phyloP scores from a whole-genome alignment of 2,797 vertebrate species.

The Leptodactylus fallax region DNA sequence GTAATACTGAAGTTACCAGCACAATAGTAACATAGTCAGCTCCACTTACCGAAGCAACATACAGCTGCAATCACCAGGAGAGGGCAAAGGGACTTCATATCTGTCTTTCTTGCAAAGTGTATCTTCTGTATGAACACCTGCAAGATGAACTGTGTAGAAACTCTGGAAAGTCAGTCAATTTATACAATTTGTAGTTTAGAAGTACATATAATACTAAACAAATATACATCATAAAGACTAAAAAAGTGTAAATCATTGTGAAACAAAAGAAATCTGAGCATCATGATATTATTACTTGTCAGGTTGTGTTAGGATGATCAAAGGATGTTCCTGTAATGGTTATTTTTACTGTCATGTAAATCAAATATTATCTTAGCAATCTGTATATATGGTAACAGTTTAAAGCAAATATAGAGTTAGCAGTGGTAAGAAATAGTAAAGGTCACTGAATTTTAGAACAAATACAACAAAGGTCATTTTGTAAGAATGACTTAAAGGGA shows the following conservation, averaged over 20 bases:
- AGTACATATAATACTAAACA: constrained; percentile 14
- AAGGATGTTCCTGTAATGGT: constrained; percentile 4
- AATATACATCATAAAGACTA: neutral
- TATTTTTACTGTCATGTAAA: constrained; percentile 38
- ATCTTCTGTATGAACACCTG: neutral
- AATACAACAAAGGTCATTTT: neutral
- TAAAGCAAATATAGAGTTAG: neutral
- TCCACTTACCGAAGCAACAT: constrained; percentile 37
- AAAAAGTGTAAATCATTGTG: neutral
- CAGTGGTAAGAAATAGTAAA: neutral
- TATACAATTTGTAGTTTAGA: neutral
- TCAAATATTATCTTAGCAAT: constrained; percentile 32
- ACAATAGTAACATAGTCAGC: neutral
- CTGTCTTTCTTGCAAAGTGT: too few relatives aligned
- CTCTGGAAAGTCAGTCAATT: constrained; percentile 7
- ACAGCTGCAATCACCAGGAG: neutral
- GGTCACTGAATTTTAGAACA: neutral
- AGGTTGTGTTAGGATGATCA: constrained; percentile 29
- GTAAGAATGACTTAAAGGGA: neutral
- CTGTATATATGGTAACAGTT: neutral
- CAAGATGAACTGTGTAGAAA: neutral
- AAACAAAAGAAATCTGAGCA: constrained; percentile 42
- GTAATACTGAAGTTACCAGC: neutral
- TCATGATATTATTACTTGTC: constrained; percentile 8
- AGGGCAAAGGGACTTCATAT: neutral